Evolutionary conservation across 2,797 vertebrate species (phyloP), one percentile per base, ranked within the genome.

Genomic region (Stomatorhinus walkeri): DNA sequence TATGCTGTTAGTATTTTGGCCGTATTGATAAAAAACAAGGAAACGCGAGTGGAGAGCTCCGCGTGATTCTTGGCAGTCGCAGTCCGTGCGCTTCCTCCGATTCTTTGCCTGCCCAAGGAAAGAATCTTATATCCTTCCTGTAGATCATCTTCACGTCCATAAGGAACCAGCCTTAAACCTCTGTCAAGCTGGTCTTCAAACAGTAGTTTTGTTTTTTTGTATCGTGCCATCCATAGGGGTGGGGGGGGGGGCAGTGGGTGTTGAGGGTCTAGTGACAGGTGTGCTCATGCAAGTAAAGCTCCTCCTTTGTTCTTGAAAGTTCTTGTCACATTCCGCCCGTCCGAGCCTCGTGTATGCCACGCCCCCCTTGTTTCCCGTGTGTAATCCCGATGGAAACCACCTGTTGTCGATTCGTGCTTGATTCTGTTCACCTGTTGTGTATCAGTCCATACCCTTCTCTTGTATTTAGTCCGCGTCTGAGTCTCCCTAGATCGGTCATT

Each of bases 41-140:
- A 91, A 28, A 59, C 91, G 91, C 88, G 92, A 89, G 91, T 92
- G 89, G 91, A 89, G 90, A 89, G 92, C 91, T 93, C 93, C 93
- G 91, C 90, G 89, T 49, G 92, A 90, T 93, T 92, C 93, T 91
- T 92, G 93, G 92, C 85, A 52, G 93, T 92, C 91, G 85, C 88
- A 93, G 93, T 90, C 93, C 93, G 90, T 91, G 89, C 90, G 93
- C 92, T 95, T 96, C 94, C 94, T 94, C 90, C 95, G 89, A 94
- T 93, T 96, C 91, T 95, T 96, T 54, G 93, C 93, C 91, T 94
- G 91, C 93, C 94, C 93, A 95, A 93, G 94, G 94, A 96, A 96
- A 89, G 93, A 90, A 90, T 91, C 91, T 88, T 90, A 92, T 94
- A 92, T 95, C 95, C 94, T 95, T 96, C 95, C 94, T 94, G 93